These are phyloP conservation scores for Tridacna crocea DNA, from an alignment of 2,888 invertebrate genomes.

Conservation along the genomic window DNA sequence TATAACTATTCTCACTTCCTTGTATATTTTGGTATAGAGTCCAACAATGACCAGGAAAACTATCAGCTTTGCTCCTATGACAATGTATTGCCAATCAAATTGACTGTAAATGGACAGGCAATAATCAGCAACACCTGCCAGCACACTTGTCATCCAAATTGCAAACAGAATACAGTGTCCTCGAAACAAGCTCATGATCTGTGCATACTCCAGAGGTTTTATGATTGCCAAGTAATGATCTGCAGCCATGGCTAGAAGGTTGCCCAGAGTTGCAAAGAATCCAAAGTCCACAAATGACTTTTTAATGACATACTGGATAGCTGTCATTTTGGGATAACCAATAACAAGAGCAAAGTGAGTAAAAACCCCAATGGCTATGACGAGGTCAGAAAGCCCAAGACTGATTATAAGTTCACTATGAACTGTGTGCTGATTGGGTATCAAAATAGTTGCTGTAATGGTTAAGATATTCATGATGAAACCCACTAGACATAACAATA, in stretches of 20 bases:
- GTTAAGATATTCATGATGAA: conserved; percentile 76
- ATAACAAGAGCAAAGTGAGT: neutral
- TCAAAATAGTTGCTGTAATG: conserved; percentile 74
- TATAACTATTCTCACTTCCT: conserved; percentile 61
- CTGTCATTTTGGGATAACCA: conserved; percentile 59
- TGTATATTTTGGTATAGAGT: conserved; percentile 73
- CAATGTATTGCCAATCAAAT: conserved; percentile 74
- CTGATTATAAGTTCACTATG: conserved; percentile 77
- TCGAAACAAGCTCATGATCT: conserved; percentile 62
- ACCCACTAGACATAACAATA: conserved; percentile 55
- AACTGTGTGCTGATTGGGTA: conserved; percentile 71
- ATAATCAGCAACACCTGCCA: conserved; percentile 64
- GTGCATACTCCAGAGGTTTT: conserved; percentile 70
- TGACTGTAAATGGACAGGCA: conserved; percentile 59
- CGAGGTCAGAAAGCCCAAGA: conserved; percentile 72
- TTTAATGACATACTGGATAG: conserved; percentile 38
- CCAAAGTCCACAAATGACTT: conserved; percentile 71
- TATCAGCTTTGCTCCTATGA: conserved; percentile 68
- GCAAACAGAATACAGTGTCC: conserved; percentile 65
- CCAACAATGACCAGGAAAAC: conserved; percentile 72
- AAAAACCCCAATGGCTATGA: conserved; percentile 33
- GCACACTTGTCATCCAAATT: conserved; percentile 70
- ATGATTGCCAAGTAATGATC: conserved; percentile 76
- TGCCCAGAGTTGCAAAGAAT: conserved; percentile 71
- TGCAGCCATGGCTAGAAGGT: conserved; percentile 73